Evolutionary conservation across 2,797 vertebrate genomes (phyloP).

Genomic region (Champsocephalus gunnari): DNA sequence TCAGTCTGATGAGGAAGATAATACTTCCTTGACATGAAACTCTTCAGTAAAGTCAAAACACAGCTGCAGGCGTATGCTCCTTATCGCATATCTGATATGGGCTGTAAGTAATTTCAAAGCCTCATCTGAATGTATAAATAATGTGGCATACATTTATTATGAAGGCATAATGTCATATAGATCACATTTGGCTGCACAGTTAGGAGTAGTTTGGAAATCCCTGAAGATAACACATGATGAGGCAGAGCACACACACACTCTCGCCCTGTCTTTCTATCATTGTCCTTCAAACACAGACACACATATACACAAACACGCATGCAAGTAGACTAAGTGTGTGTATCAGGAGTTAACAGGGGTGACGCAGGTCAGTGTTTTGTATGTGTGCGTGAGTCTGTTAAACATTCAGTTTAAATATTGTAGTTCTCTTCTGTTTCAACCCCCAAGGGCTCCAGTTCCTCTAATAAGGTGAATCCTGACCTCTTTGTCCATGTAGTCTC

Average conservation of each 20-base stretch:
- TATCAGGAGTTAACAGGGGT: constrained; percentile 2
- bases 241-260: constrained; percentile 7
- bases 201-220: constrained; percentile 8
- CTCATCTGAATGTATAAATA: constrained; percentile 48
- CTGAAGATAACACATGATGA: constrained; percentile 18
- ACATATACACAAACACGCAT: background rate
- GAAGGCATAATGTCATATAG: constrained; percentile 31
- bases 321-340: background rate
- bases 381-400: constrained; percentile 10
- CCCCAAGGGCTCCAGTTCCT: constrained; percentile 65
- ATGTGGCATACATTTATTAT: constrained; percentile 53
- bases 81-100: constrained; percentile 24
- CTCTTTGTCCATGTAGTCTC: constrained; percentile 53
- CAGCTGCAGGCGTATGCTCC: constrained; percentile 20
- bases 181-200: constrained; percentile 17
- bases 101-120: constrained; percentile 47
- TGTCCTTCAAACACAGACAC: background rate
- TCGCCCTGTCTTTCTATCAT: background rate
- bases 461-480: constrained; percentile 72
- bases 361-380: constrained; percentile 37
- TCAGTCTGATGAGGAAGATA: constrained; percentile 9
- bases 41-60: constrained; percentile 19
- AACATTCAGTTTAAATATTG: constrained; percentile 64
- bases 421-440: constrained; percentile 69
- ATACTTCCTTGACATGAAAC: constrained; percentile 15